A percentile compares a stretch with the other conserved stretches of the same genome.
These are phyloP conservation scores for Semicossyphus pulcher DNA, from an alignment of 2,113 vertebrate species.

Conservation along the genomic window DNA sequence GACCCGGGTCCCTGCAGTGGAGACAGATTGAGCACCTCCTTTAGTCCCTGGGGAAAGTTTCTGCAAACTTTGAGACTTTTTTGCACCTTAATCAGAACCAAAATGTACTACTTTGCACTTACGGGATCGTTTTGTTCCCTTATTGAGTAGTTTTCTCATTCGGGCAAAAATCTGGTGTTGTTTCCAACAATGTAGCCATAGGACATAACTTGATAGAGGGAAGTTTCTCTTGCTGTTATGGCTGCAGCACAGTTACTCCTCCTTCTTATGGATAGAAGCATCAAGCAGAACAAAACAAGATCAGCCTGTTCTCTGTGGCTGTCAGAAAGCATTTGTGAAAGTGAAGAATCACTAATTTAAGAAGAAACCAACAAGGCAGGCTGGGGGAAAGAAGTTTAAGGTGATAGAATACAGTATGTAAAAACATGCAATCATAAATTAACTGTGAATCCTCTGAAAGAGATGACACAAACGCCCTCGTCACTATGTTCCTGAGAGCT, in stretches of 20 bases:
- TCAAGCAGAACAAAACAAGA: conserved; percentile 4
- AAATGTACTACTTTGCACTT: not conserved
- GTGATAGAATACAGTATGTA: not conserved
- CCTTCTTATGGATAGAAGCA: not conserved
- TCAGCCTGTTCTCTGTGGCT: not conserved
- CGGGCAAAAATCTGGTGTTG: not conserved
- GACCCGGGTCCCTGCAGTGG: no score
- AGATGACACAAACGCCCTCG: conserved; percentile 39
- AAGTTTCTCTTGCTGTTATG: not conserved
- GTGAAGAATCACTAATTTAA: not conserved
- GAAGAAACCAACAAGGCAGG: conserved; percentile 2
- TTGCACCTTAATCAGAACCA: not conserved
- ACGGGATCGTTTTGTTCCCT: not conserved
- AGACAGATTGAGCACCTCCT: no score
- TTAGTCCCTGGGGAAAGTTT: no score
- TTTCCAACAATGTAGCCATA: conserved; percentile 1
- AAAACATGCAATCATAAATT: conserved; percentile 3
- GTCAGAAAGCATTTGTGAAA: not conserved
- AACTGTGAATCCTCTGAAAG: conserved; percentile 10
- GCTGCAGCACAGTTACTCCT: not conserved
- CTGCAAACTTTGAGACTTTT: no score
- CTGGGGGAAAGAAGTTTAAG: not conserved
- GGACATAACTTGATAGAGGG: not conserved
- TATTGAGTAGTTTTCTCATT: not conserved
- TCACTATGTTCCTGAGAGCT: not conserved